phyloP scores from a whole-genome alignment of 2,888 invertebrate genomes.

The Apamea crenata region DNA sequence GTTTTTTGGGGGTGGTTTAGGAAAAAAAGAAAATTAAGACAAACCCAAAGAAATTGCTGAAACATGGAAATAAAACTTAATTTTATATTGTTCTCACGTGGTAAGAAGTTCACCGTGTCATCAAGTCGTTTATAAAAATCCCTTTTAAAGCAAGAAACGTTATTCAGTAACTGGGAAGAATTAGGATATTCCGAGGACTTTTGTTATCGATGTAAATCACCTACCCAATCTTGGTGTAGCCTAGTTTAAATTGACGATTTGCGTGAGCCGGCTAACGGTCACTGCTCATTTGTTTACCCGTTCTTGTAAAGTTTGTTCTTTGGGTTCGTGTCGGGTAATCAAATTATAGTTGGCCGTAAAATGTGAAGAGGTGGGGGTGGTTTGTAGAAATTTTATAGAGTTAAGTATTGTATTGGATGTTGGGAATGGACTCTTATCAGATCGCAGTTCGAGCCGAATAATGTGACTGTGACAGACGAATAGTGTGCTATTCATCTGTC shows the following conservation, averaged over 20 bases:
- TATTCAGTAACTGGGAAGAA: slow-evolving; percentile 11
- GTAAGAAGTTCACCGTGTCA: not conserved
- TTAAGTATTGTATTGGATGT: not conserved
- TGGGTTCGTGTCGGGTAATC: slow-evolving; percentile 27
- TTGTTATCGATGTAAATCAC: slow-evolving; percentile 51
- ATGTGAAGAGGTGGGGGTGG: not conserved
- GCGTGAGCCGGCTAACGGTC: slow-evolving; percentile 78
- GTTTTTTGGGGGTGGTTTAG: too few relatives aligned
- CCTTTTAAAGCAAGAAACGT: not conserved
- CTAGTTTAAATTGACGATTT: slow-evolving; percentile 79
- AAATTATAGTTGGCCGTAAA: slow-evolving; percentile 19
- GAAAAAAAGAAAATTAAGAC: too few relatives aligned
- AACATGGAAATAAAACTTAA: not conserved
- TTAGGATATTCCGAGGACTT: slow-evolving; percentile 50
- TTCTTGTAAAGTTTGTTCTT: slow-evolving; percentile 43
- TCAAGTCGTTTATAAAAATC: not conserved
- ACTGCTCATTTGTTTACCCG: slow-evolving; percentile 67
- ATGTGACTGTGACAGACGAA: too few relatives aligned
- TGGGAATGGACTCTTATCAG: not conserved
- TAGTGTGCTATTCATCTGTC: too few relatives aligned
- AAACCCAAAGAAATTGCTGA: not conserved
- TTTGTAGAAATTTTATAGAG: not conserved
- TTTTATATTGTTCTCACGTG: not conserved
- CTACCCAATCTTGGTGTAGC: slow-evolving; percentile 54
- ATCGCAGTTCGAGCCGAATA: too few relatives aligned